A percentile compares a stretch with the other conserved stretches of the same genome.
phyloP scores from a whole-genome alignment of 1,140 invertebrate species.

The Odontomachus brunneus region DNA sequence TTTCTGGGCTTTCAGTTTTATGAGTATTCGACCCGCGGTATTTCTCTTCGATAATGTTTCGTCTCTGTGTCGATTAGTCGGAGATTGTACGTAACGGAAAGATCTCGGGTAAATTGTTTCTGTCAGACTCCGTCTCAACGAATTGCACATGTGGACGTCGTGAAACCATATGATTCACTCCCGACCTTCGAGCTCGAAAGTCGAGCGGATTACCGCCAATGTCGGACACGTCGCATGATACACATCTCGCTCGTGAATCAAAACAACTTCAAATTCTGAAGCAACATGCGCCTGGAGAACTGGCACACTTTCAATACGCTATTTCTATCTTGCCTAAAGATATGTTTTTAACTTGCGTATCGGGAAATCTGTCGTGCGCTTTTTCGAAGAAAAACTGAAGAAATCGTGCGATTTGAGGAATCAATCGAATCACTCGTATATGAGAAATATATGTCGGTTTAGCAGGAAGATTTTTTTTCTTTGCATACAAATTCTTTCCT shows the following conservation, averaged over 20 bases:
- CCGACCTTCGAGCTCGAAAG: background rate
- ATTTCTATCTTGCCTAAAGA: background rate
- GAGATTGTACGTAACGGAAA: too few species aligned
- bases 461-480: background rate
- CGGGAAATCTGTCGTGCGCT: background rate
- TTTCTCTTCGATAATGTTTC: too few species aligned
- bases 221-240: background rate
- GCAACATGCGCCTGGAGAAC: background rate
- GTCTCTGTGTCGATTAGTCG: too few species aligned
- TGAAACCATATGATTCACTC: slow-evolving; percentile 18
- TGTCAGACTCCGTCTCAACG: background rate
- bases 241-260: background rate
- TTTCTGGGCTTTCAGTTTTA: too few species aligned
- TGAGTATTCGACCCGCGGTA: too few species aligned
- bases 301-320: background rate
- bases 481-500: background rate
- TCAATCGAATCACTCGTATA: background rate
- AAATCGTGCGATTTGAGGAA: background rate
- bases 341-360: background rate
- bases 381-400: background rate
- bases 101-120: too few species aligned
- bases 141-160: background rate
- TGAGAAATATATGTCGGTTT: background rate
- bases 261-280: background rate
- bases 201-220: slow-evolving; percentile 1